A percentile compares a stretch with the other conserved stretches of the same genome.
These are phyloP conservation scores for Zeus faber DNA, from an alignment of 2,113 vertebrate species.

Conservation along the genomic window DNA sequence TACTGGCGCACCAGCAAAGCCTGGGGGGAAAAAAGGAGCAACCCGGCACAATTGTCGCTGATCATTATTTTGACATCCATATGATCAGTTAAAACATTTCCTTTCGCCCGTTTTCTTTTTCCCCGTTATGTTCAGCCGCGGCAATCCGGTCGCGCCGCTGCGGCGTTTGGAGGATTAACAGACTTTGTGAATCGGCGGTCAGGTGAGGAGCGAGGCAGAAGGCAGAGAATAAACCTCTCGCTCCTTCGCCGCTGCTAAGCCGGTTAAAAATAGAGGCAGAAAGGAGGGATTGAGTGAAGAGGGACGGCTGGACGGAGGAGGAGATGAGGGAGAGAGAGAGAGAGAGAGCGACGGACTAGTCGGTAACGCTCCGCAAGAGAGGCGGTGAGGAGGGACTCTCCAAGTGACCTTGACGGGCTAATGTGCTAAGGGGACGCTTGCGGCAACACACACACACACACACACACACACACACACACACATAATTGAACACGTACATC, in stretches of 20 bases:
- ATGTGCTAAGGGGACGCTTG: slow-evolving; percentile 12
- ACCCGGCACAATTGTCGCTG: no score
- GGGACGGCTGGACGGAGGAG: slow-evolving; percentile 36
- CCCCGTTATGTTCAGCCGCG: no score
- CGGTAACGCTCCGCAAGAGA: slow-evolving; percentile 38
- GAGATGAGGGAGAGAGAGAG: slow-evolving; percentile 24
- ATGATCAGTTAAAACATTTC: no score
- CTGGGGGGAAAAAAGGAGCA: no score
- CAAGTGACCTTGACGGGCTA: slow-evolving; percentile 46
- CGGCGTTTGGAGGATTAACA: slow-evolving; percentile 51
- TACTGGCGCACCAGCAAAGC: no score
- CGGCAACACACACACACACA: slow-evolving; percentile 4
- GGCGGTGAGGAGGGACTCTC: slow-evolving; percentile 45
- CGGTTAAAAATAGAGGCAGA: slow-evolving; percentile 68
- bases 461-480: slow-evolving; percentile 17
- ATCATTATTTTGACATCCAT: no score
- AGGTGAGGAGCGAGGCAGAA: slow-evolving; percentile 60
- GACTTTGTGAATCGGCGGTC: slow-evolving; percentile 49
- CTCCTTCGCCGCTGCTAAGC: slow-evolving; percentile 53
- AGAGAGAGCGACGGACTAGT: slow-evolving; percentile 6
- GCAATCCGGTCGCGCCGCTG: no score
- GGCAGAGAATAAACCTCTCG: slow-evolving; percentile 58
- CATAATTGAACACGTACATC: not conserved
- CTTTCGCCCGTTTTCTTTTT: not conserved
- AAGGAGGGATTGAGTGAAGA: slow-evolving; percentile 56